Evolutionary conservation across 30 jellyfish, hydroid and myxozoan genomes (phyloP), one percentile per base, ranked within the genome.

Genomic region (Nemopilema nomurai): DNA sequence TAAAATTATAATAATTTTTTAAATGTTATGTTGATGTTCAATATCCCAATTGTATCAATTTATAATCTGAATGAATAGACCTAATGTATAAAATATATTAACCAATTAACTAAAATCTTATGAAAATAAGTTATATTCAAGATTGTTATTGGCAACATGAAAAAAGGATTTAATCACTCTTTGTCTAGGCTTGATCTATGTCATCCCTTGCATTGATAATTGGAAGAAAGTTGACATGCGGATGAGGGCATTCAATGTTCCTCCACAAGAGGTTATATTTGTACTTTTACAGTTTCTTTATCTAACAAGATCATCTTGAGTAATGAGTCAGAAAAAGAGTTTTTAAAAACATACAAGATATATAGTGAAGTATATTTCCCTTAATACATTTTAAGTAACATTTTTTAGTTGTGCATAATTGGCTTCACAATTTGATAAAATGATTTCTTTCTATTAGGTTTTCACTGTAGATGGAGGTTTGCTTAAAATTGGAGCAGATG

Each of bases 211-310:
- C 69, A 70, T 91, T 80, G 97, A 91, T 52, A 79, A 57, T 75
- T 86, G 91, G 90, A 80, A 64, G 62, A 91, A 69, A 81, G 96
- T 86, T 25, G 97, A 91, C 69, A 85, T 91, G 97, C 65, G 97
- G 62, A 91, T 79, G 92, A 72, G 95, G 69, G 97, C 97, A 6
- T 91, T 91, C 71, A 91, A 80, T 77, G 97, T 91, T 63, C 96
- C 97, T 17, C 97, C 97, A 0, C 97, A 90, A 30, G 96, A 84
- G 92, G 97, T 90, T 41, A 71, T 16, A 13, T 31, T 0, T 1
- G 23, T 0, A 1, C 22, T 1, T 0, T 18, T 1, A 72, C 29
- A 8, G 18, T 25, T 0, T 18, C 41, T 30, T 73, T 69, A 0
- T 29, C 70, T 23, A 26, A 0, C 18, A 8, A 19, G 32, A 3